Base-by-base conservation (phyloP, 2,797 vertebrate species). In the Apodemus agrarius region DNA sequence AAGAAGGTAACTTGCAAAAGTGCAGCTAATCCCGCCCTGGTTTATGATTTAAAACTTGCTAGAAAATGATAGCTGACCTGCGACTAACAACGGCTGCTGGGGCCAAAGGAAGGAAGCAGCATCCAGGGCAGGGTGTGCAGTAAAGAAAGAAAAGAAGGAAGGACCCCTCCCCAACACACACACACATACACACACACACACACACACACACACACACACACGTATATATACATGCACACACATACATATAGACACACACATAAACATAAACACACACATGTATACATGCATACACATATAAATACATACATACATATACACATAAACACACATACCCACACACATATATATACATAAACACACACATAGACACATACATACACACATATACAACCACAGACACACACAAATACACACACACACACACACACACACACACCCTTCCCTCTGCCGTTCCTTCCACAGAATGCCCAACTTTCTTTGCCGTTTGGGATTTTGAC, bases 31-130 rank as follows among this genome's bases (percentile, higher is more conserved):
- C 98, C 98, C 92, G 90, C 97, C 96, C 74, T 93, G 95, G 72
- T 98, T 98, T 97, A 96, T 98, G 97, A 98, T 98, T 98, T 98
- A 98, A 98, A 98, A 98, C 98, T 98, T 98, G 98, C 90, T 97
- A 87, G 97, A 96, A 98, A 98, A 98, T 52, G 87, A 98, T 95
- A 97, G 96, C 95, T 97, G 98, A 97, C 93, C 95, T 97, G 96
- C 94, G 97, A 74, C 97, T 98, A 99, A 98, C 96, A 96, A 97
- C 97, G 98, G 97, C 91, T 97, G 98, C 97, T 97, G 96, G 97
- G 97, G 96, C 97, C 98, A 98, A n/a, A n/a, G n/a, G n/a, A 98
- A 98, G 98, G 98, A 98, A 98, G 99, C 98, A 98, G 96, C 97
- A 96, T 98, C 98, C 98, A 98, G 98, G 98, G 97, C 98, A 96